A percentile compares a stretch with the other conserved stretches of the same genome.
phyloP scores from a whole-genome alignment of 2,113 vertebrate species.

The Ellobius talpinus region DNA sequence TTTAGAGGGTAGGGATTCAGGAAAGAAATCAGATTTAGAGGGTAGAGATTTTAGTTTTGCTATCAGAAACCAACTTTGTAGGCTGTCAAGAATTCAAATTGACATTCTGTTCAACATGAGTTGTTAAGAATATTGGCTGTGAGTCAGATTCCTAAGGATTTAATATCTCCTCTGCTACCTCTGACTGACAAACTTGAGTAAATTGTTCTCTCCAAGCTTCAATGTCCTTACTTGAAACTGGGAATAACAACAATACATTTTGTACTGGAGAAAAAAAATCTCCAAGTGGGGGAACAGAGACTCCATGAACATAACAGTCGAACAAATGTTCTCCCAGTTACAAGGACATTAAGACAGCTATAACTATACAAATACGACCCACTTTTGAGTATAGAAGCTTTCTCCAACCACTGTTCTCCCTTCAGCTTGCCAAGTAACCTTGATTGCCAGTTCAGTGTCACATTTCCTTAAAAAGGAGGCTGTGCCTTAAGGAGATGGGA shows the following conservation, averaged over 20 bases:
- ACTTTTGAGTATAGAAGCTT: background rate
- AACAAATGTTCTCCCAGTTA: background rate
- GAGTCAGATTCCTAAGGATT: background rate
- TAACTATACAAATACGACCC: background rate
- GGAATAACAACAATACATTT: background rate
- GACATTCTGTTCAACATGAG: background rate
- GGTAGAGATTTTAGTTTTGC: background rate
- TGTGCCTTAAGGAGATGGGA: background rate
- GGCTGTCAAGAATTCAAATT: background rate
- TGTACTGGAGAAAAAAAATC: background rate
- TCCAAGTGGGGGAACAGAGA: background rate
- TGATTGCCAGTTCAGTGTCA: background rate
- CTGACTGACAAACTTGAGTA: background rate
- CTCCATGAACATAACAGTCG: background rate
- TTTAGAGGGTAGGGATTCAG: background rate
- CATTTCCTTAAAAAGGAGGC: background rate
- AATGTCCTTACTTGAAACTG: background rate
- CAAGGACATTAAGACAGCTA: background rate
- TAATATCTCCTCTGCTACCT: conserved; percentile 6
- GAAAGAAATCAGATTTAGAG: background rate
- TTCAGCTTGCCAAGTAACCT: background rate
- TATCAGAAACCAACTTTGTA: background rate
- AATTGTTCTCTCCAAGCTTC: background rate
- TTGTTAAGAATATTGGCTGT: background rate
- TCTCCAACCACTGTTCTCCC: rapidly evolving